Evolutionary conservation across 2,888 invertebrate genomes (phyloP), one percentile per base, ranked within the genome.

Genomic region (Stegana nigrithorax): DNA sequence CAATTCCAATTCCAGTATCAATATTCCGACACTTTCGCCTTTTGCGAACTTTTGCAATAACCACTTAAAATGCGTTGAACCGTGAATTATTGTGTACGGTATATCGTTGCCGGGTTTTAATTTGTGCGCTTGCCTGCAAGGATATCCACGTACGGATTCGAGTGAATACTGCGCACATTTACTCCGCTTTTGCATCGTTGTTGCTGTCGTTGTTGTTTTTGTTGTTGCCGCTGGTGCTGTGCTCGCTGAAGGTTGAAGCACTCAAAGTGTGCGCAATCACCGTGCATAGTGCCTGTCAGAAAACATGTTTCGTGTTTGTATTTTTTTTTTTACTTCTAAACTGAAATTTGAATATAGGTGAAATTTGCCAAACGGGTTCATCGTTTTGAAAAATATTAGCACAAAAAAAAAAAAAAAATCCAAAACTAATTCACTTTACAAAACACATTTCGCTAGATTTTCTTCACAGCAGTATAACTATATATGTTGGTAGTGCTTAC

Each of bases 41-140:
- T 68, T 62, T 78, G 67, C 73, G 68, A 75, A 75, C 75, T 75
- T 75, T 79, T 73, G 78, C 75, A 82, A 81, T 81, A 83, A 82
- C 81, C 82, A 83, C 81, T 83, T 83, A 80, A 80, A 81, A 81
- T 81, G 77, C 82, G 79, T 73, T 81, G 82, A 82, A 79, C 81
- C 79, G 81, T 77, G 79, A 81, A 75, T 81, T 83, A 82, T 83
- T 72, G 81, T 79, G 77, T 77, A 68, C n/a, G 71, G 68, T 21
- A 53, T 53, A 32, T 53, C 32, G 53, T 21, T 53, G 53, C 53
- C 26, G 64, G 75, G 63, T 71, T 73, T 77, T 71, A 66, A 75
- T 73, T 73, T 69, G 67, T 58, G 60, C 60, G 39, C 47, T 47
- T 57, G 53, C 39, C 27, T 12, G 64, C 19, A 50, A 64, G 56